Evolutionary conservation across 1,140 invertebrate genomes (phyloP).

Genomic region (Brachionus koreanus): DNA sequence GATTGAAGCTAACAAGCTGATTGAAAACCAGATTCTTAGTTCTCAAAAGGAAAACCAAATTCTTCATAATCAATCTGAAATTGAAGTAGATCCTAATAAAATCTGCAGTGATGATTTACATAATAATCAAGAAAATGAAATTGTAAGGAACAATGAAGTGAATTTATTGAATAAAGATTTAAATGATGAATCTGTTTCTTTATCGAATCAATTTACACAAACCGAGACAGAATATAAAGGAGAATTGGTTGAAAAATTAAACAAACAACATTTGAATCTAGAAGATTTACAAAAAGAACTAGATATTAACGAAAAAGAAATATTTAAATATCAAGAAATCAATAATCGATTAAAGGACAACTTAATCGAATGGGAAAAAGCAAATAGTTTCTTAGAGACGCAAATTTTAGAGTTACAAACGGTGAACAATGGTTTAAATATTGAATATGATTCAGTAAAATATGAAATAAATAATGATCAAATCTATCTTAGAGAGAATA

Average conservation of each 20-base stretch:
- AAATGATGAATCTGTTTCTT: not conserved
- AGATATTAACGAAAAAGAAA: not conserved
- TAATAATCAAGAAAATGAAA: too few relatives aligned
- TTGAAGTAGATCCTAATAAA: too few relatives aligned
- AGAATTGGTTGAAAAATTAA: not conserved
- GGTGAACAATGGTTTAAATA: not conserved
- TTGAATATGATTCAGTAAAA: not conserved
- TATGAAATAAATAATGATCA: not conserved
- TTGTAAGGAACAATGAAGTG: not conserved
- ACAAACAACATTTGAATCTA: not conserved
- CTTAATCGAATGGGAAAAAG: conserved; percentile 7
- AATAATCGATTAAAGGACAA: not conserved
- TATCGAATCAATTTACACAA: not conserved
- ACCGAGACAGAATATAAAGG: not conserved
- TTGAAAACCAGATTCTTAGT: not conserved
- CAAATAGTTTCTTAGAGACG: not conserved
- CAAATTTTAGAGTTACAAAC: not conserved
- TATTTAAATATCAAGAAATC: conserved; percentile 18
- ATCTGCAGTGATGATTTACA: too few relatives aligned
- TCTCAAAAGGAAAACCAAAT: not conserved
- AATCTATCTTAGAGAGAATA: too few relatives aligned
- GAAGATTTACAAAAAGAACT: not conserved
- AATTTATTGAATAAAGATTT: not conserved
- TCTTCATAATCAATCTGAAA: too few relatives aligned
- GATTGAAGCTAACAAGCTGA: not conserved